These are phyloP conservation scores for Heliconius sara DNA, from an alignment of 2,888 invertebrate species.

Conservation along the genomic window DNA sequence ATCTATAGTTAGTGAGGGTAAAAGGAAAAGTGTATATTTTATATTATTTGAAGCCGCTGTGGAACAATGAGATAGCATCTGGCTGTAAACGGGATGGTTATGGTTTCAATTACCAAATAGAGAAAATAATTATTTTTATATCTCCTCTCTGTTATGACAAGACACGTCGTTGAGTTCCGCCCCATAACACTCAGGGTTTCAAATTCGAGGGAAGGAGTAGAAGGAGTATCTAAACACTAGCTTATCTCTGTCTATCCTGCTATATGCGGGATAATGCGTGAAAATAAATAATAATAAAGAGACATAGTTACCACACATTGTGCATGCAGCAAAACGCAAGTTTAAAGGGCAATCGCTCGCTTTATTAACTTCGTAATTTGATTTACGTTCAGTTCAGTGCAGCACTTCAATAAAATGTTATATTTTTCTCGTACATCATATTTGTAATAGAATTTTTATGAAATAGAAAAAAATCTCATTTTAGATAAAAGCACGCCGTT, in stretches of 20 bases:
- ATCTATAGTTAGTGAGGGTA: not conserved
- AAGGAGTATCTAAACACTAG: not conserved
- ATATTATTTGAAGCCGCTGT: not conserved
- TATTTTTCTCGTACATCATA: not conserved
- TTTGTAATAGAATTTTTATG: not conserved
- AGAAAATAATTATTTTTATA: not conserved
- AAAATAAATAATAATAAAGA: not conserved
- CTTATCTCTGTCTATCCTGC: not conserved
- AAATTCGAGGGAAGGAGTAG: not conserved
- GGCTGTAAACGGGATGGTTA: too few relatives aligned
- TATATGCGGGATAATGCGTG: not conserved
- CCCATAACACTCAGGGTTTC: too few relatives aligned
- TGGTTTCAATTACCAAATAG: too few relatives aligned
- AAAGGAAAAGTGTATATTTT: not conserved
- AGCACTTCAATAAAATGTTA: conserved; percentile 1
- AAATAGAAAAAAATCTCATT: not conserved
- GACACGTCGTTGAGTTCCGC: not conserved
- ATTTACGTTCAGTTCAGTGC: conserved; percentile 20
- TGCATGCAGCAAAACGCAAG: conserved; percentile 11
- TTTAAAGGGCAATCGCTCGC: conserved; percentile 1
- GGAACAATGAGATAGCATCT: not conserved
- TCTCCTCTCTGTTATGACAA: not conserved
- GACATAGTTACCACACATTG: not conserved
- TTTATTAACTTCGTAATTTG: conserved; percentile 31
- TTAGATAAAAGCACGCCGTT: not conserved